Conservation (phyloP, 92 coral and sea anemone genomes). For the Epizoanthus ramosus region DNA sequence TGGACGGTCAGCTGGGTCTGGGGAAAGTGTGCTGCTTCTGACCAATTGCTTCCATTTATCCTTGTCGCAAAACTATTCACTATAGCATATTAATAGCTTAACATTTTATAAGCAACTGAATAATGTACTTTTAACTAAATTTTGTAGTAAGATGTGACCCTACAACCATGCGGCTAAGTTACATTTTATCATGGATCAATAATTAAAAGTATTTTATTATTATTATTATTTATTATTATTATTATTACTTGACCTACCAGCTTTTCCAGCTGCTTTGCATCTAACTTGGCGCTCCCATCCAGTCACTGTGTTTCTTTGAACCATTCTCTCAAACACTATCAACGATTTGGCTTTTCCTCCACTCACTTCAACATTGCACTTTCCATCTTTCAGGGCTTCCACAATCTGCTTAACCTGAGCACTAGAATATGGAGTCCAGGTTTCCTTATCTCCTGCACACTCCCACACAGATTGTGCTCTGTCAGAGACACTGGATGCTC, state of each 20-base stretch:
- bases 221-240: too few relatives aligned
- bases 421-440: slow-evolving; percentile 71
- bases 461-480: slow-evolving; percentile 60
- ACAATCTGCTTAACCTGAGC: slow-evolving; percentile 64
- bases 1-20: too few relatives aligned
- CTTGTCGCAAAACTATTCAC: too few relatives aligned
- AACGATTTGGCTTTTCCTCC: slow-evolving; percentile 60
- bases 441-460: slow-evolving; percentile 65
- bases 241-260: slow-evolving; percentile 38
- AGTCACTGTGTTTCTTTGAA: slow-evolving; percentile 81
- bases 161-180: too few relatives aligned
- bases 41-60: too few relatives aligned
- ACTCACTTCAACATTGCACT: slow-evolving; percentile 55
- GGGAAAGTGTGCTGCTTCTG: too few relatives aligned
- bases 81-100: too few relatives aligned
- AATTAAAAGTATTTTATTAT: too few relatives aligned
- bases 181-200: too few relatives aligned
- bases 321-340: slow-evolving; percentile 86
- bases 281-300: slow-evolving; percentile 95
- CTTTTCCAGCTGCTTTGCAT: slow-evolving; percentile 62
- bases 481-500: background rate
- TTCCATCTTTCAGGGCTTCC: slow-evolving; percentile 70
- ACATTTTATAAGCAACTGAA: too few relatives aligned
- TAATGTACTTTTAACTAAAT: too few relatives aligned
- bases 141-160: too few relatives aligned